Base-by-base conservation (phyloP, 35 echinoderm and acorn worm species). In the Strongylocentrotus purpuratus region DNA sequence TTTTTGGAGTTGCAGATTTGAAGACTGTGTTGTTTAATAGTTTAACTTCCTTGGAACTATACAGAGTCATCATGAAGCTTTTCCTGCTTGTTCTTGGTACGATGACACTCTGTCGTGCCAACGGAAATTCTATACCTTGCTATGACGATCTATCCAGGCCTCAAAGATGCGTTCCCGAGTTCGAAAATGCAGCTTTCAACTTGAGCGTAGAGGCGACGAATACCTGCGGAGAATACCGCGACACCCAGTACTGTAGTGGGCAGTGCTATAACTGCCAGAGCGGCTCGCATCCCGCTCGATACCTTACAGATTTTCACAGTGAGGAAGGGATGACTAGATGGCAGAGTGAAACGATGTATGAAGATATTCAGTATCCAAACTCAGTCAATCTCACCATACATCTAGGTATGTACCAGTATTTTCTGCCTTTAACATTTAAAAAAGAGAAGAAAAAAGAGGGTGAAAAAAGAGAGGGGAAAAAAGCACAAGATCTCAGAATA, bases 151-250 rank as follows among this genome's bases (percentile, higher is more conserved):
- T 92, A 13, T 96, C 95, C 33, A 59, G 95, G 33, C 58, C 98
- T 86, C 98, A 99, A 95, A 71, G 98, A 85, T 99, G 98, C 95
- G 90, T 95, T 70, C 97, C 98, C 9, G 97, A 97, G 91, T 99
- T 99, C 60, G 97, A 97, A 35, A 99, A 99, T 52, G 98, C 98
- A 85, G 98, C 98, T 89, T 99, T 98, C 95, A 94, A 99, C 45
- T 85, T 99, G n/a, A 94, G 95, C 47, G 97, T 97, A 2, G 94
- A 97, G 85, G 97, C 98, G 2, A 96, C 97, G 17, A 99, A 99
- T 95, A 99, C 98, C 22, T 99, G 98, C 65, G 98, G 98, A 9
- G 61, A 70, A 35, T 91, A 88, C 46, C 55, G 85, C 35, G 61
- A 46, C 33, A 93, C 60, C 20, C 94, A 88, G 85, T 99, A 96